A percentile compares a stretch with the other conserved stretches of the same genome.
phyloP scores from a whole-genome alignment of 2,113 vertebrate species.

The Zosterops lateralis region DNA sequence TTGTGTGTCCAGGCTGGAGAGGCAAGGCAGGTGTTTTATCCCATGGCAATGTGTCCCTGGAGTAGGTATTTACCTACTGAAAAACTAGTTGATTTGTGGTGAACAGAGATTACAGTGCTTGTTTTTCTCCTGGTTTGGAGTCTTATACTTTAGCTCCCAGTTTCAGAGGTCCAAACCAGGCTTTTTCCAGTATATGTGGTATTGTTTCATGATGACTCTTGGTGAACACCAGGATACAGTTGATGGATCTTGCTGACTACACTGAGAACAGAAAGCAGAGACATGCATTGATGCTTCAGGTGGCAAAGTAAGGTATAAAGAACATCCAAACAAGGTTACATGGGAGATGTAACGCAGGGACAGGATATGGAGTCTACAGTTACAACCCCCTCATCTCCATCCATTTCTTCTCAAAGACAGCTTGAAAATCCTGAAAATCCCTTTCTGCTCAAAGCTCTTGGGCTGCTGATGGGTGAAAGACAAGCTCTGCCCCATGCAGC shows the following conservation, averaged over 20 bases:
- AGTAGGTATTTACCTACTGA: not conserved
- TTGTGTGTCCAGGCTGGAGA: accelerated
- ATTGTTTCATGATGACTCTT: not conserved
- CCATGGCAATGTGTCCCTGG: accelerated
- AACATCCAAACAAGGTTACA: not conserved
- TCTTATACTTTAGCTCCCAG: not conserved
- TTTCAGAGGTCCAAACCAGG: not conserved
- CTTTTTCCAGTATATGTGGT: not conserved
- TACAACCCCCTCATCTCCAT: accelerated
- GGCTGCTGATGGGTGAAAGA: not conserved
- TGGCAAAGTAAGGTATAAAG: not conserved
- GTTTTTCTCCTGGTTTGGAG: not conserved
- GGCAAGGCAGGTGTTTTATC: not conserved
- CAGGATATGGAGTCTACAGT: accelerated
- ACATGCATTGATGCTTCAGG: not conserved
- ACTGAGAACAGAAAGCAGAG: not conserved
- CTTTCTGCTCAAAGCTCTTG: not conserved
- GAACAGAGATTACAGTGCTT: not conserved
- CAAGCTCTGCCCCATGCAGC: not conserved
- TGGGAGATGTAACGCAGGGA: not conserved
- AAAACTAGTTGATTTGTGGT: not conserved
- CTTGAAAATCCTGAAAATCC: not conserved
- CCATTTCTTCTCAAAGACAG: not conserved
- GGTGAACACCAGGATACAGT: not conserved
- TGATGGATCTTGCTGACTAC: not conserved